These are phyloP conservation scores for Incurvaria masculella DNA, from an alignment of 2,888 invertebrate genomes.

Conservation along the genomic window DNA sequence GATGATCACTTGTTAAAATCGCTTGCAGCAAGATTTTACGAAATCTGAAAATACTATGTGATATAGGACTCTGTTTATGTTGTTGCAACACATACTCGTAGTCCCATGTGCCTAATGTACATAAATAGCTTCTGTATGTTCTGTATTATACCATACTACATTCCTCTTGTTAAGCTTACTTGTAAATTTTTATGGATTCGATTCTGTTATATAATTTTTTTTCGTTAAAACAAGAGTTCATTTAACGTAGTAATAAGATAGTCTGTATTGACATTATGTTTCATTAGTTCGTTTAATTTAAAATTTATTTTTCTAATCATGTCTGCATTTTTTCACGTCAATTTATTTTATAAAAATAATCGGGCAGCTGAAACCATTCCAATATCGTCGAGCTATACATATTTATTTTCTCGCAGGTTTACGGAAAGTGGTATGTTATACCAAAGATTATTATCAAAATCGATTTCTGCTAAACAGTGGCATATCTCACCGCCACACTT, in stretches of 20 bases:
- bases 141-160: neutral
- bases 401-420: too few species aligned
- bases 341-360: neutral
- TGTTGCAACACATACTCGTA: too few species aligned
- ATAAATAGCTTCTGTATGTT: neutral
- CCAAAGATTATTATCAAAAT: too few species aligned
- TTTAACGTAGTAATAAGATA: neutral
- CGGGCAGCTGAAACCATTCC: too few species aligned
- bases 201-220: neutral
- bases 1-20: too few species aligned
- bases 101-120: neutral
- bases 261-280: neutral
- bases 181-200: neutral
- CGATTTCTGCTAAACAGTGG: too few species aligned
- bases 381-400: too few species aligned
- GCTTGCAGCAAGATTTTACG: too few species aligned
- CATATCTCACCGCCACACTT: too few species aligned
- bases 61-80: too few species aligned
- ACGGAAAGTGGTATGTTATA: too few species aligned
- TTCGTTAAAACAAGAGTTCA: neutral
- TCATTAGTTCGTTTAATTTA: neutral
- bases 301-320: neutral
- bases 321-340: neutral
- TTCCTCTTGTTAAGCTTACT: neutral
- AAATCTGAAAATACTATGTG: too few species aligned